A percentile compares a stretch with the other conserved stretches of the same genome.
These are phyloP conservation scores for Musca domestica DNA, from an alignment of 1,140 invertebrate genomes.

Conservation along the genomic window DNA sequence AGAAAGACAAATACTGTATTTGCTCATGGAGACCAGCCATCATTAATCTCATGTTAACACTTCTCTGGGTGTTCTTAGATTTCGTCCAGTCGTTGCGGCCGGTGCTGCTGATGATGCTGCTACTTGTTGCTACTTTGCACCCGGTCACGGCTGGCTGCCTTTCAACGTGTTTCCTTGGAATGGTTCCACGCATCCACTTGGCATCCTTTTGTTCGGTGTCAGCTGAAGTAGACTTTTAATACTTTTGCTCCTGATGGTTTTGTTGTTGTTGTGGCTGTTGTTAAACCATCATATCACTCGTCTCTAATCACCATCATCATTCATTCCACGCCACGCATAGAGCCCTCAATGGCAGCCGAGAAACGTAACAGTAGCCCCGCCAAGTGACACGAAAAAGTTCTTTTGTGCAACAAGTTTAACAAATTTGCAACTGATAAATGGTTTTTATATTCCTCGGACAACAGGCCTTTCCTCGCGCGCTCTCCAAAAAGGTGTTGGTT, in stretches of 20 bases:
- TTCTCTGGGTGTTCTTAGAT: neutral
- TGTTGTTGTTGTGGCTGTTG: neutral
- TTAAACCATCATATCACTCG: neutral
- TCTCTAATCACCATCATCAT: slow-evolving; percentile 3
- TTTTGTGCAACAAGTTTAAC: slow-evolving; percentile 52
- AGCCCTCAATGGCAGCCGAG: neutral
- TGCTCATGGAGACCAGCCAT: neutral
- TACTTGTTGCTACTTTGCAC: slow-evolving; percentile 15
- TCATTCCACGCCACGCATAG: slow-evolving; percentile 8
- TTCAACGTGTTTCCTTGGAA: too few relatives aligned
- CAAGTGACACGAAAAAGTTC: slow-evolving; percentile 52
- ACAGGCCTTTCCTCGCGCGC: slow-evolving; percentile 1
- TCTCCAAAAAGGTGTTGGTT: neutral
- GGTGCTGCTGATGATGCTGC: neutral
- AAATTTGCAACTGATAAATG: slow-evolving; percentile 49
- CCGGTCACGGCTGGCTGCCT: too few relatives aligned
- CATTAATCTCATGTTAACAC: slow-evolving; percentile 28
- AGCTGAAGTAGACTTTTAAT: neutral
- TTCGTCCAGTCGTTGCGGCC: too few relatives aligned
- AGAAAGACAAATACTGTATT: too few relatives aligned
- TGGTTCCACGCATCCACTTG: too few relatives aligned
- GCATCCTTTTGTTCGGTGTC: too few relatives aligned
- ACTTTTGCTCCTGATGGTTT: too few relatives aligned
- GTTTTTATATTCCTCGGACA: slow-evolving; percentile 32
- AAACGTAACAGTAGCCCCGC: slow-evolving; percentile 27